phyloP scores from a whole-genome alignment of 2,888 invertebrate genomes.

The Microchrysa polita region DNA sequence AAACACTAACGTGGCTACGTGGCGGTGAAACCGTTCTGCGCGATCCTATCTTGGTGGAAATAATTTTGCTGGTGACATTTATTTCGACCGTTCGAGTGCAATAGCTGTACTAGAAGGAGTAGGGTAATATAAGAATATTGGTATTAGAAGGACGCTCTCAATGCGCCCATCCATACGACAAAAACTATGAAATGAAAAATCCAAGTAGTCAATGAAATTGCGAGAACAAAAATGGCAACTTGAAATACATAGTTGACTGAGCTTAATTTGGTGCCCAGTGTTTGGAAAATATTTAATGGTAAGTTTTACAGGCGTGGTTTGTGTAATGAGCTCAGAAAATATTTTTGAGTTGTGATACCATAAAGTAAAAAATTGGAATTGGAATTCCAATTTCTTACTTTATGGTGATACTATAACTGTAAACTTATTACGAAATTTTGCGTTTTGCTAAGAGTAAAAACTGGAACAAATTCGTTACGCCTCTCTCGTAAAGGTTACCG shows the following conservation, averaged over 20 bases:
- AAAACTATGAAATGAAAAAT: constrained; percentile 7
- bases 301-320: no score
- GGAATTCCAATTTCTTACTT: no score
- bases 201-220: constrained; percentile 20
- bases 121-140: not conserved
- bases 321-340: no score
- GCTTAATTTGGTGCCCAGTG: constrained; percentile 11
- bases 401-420: no score
- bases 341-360: no score
- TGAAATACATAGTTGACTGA: constrained; percentile 19
- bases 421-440: no score
- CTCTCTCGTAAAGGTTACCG: no score
- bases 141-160: not conserved
- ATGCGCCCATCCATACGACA: not conserved
- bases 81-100: constrained; percentile 17
- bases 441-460: no score
- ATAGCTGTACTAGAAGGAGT: not conserved
- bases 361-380: no score
- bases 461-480: no score
- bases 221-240: constrained; percentile 21
- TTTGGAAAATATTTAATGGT: no score
- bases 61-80: constrained; percentile 33
- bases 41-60: constrained; percentile 22
- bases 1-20: not conserved
- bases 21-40: constrained; percentile 7